A percentile compares a stretch with the other conserved stretches of the same genome.
phyloP scores from a whole-genome alignment of 2,113 vertebrate species.

The Mus musculus region GRCm39 chrX:156088501-156089000 shows the following conservation, averaged over 20 bases:
- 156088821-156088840: background rate
- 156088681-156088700: background rate
- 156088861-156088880: background rate
- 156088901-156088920: background rate
- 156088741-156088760: background rate
- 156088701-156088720: background rate
- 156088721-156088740: background rate
- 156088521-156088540: background rate
- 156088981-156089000: conserved; percentile 24
- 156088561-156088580: background rate
- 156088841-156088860: background rate
- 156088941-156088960: background rate
- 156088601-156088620: background rate
- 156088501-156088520: background rate
- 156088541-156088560: background rate
- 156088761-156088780: background rate
- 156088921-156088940: background rate
- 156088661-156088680: too few relatives aligned
- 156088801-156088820: background rate
- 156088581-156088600: background rate
- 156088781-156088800: background rate
- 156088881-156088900: background rate
- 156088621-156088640: background rate
- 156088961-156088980: background rate
- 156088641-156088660: background rate